phyloP scores from a whole-genome alignment of 2,888 invertebrate species.

The Embidobia sp. region DNA sequence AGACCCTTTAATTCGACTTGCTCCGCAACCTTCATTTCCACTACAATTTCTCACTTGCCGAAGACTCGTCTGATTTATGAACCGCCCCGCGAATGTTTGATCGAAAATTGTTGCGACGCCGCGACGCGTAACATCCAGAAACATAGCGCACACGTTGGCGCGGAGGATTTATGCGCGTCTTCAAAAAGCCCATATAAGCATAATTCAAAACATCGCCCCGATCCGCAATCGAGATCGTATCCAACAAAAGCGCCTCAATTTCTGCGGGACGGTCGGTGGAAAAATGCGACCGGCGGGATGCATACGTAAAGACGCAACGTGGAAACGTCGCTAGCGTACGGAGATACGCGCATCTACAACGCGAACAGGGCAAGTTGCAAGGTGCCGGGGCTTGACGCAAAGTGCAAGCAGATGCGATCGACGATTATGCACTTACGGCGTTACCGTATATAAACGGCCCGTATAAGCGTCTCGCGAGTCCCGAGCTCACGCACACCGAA shows the following conservation, averaged over 20 bases:
- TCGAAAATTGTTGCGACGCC: constrained; percentile 1
- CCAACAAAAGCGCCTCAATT: constrained; percentile 43
- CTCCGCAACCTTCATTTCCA: too few species aligned
- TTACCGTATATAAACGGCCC: constrained; percentile 77
- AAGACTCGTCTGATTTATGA: too few species aligned
- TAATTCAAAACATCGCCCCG: constrained; percentile 30
- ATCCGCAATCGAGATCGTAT: constrained; percentile 29
- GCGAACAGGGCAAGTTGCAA: constrained; percentile 73
- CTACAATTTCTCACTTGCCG: too few species aligned
- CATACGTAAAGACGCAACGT: constrained; percentile 55
- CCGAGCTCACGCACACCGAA: constrained; percentile 54
- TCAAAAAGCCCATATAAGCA: constrained; percentile 22
- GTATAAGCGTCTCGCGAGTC: constrained; percentile 67
- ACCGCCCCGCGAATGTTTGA: too few species aligned
- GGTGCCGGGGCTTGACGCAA: constrained; percentile 79
- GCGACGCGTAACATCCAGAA: too few species aligned
- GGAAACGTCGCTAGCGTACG: constrained; percentile 58
- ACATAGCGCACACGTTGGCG: too few species aligned
- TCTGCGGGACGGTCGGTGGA: constrained; percentile 17
- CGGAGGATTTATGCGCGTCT: constrained; percentile 15
- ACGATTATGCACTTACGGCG: constrained; percentile 81
- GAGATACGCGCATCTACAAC: constrained; percentile 71
- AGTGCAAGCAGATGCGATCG: constrained; percentile 81
- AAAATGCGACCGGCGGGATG: constrained; percentile 50
- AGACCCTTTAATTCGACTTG: too few species aligned